Base-by-base conservation (phyloP, 2,797 vertebrate genomes). In the Kryptopterus vitreolus region DNA sequence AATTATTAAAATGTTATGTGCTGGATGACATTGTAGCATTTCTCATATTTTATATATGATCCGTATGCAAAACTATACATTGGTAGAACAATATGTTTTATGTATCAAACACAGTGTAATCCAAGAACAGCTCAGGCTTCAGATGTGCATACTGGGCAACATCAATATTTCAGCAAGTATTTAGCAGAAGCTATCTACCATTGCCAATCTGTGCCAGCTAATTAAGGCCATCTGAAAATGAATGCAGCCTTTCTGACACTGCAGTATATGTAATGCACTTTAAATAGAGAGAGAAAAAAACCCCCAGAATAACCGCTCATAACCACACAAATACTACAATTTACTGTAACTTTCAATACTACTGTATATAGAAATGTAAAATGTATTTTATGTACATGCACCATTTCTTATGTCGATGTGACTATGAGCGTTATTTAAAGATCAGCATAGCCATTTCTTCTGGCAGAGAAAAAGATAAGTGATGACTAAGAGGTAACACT, bases 91-190 rank as follows among this genome's bases (percentile, higher is more conserved):
- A 10, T 31, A 13, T 22, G 18, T 52, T 43, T 22, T 65, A 38
- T 33, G 22, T 73, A 35, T 79, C 53, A 62, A 69, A 66, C 75
- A 57, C 22, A 73, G 75, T 84, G 81, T 84, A 86, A 86, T 83
- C 74, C 80, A 79, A 86, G 83, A 77, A 77, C 50, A 74, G 75
- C 55, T 52, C 48, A 68, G 63, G 55, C 29, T 84, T 79, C 24
- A 74, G 68, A 76, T 81, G 80, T 82, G 71, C 79, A 82, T 77
- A 83, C 66, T 73, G 73, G 35, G 59, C 79, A 84, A 71, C 83
- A 86, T 86, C 78, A 86, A 86, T 84, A 83, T 83, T 86, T 86
- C 71, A 86, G 26, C 43, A 79, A 57, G 76, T 74, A 81, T 86
- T 86, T 83, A 83, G 50, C 52, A 81, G 66, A 77, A 66, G 66